Base-by-base conservation (phyloP, 1,140 invertebrate genomes). In the Brachionus rubens region DNA sequence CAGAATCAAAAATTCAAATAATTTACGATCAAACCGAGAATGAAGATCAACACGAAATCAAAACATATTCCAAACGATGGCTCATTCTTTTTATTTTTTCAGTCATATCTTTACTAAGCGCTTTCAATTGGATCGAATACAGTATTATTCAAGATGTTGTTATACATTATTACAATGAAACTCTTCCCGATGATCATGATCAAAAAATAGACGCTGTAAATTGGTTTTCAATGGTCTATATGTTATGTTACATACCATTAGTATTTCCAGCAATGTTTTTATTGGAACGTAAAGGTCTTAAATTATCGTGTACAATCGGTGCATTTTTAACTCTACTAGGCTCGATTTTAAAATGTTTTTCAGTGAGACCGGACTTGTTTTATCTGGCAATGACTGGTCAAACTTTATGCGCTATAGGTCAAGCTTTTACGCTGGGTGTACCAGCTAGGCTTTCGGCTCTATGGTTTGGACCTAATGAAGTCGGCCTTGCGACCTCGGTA, bases 171-270 rank as follows among this genome's bases (percentile, higher is more conserved):
- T 85, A 85, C 79, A 85, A 85, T 67, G 77, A 79, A 30, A 84
- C 82, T 78, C 77, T 85, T 21, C 84, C 84, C 0, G 78, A 75
- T 1, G 30, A 54, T 36, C 10, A 16, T 36, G 48, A 19, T 10
- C 50, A 83, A 77, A 77, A 80, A 46, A 80, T 81, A 59, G 87
- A 89, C 33, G 88, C 88, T 77, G 90, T 98, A 24, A 91, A 97
- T 83, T 96, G 93, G 93, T 93, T 94, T 36, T 95, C 93, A 16
- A 92, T 98, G 90, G 90, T 98, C 78, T 99, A 92, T 83, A 98
- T 98, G 95, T 88, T 96, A 78, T 89, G 90, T 2, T 99, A 98
- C 82, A 93, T 98, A 80, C 92, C 94, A 7, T 88, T 98, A 72
- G 94, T 98, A 79, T 94, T 98, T 81, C 96, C 96, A 4, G 94